A percentile compares a stretch with the other conserved stretches of the same genome.
These are phyloP conservation scores for Thermophis baileyi DNA, from an alignment of 2,113 vertebrate genomes.

Conservation along the genomic window DNA sequence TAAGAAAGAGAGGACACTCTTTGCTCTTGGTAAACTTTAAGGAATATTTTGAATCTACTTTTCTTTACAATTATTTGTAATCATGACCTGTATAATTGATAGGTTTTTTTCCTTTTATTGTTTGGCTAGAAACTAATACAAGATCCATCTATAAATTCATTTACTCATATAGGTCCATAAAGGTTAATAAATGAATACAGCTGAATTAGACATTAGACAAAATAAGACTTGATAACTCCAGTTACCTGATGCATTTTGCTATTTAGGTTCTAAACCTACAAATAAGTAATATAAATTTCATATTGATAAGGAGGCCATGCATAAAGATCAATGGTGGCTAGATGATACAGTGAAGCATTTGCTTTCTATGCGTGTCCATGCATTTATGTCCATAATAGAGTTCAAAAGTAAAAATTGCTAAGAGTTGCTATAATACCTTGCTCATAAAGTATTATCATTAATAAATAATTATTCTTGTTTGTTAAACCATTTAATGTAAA, in stretches of 20 bases:
- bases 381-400: neutral
- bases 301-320: neutral
- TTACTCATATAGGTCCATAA: too few relatives aligned
- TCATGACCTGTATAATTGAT: neutral
- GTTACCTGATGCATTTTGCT: neutral
- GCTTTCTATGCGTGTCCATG: neutral
- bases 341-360: neutral
- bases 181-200: too few relatives aligned
- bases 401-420: neutral
- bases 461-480: too few relatives aligned
- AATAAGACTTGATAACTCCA: neutral
- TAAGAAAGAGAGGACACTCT: neutral
- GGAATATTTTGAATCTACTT: neutral
- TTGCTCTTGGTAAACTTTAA: neutral
- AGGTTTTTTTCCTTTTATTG: neutral
- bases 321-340: neutral
- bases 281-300: neutral
- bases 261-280: neutral
- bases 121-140: too few relatives aligned
- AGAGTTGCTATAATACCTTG: neutral
- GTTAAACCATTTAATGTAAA: neutral
- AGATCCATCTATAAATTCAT: too few relatives aligned
- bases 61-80: neutral
- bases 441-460: neutral
- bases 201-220: neutral